Evolutionary conservation across 2,113 vertebrate species (phyloP), one percentile per base, ranked within the genome.

Genomic region (Geococcyx californianus): DNA sequence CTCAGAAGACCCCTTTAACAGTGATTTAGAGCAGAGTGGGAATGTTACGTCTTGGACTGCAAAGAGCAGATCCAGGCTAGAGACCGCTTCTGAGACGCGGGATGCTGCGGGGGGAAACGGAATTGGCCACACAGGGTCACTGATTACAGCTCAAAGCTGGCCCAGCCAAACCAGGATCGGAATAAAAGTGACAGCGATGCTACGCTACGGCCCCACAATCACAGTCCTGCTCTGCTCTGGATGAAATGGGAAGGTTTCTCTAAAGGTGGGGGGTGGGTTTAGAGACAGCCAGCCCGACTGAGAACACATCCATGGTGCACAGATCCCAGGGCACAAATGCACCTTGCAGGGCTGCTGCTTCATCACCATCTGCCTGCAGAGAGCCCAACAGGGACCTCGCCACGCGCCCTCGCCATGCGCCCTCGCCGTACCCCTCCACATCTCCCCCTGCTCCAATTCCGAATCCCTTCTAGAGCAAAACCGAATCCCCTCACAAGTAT

Each of bases 261-360:
- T 19, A 47, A 47, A 24, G 23, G 23, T 10, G 47, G 47, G 21
- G 47, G 47, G 40, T 40, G 47, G 47, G 40, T 40, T 33, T 26
- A n/a, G 33, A 44, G 33, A 20, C 2, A 2, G 20, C 16, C 17
- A 36, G 69, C 15, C 47, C 25, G 25, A 26, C 29, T 44, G 33
- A 11, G 29, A 87, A 69, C 8, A 9, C 0, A 3, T 15, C 33
- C 5, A 1, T 24, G 52, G 45, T 21, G 18, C 21, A 15, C 0
- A 51, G 75, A 49, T 7, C 25, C 26, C 3, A 13, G 31, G 26
- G 52, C 28, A 58, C 40, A 42, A 58, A 44, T 17, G 40, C n/a
- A 45, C 15, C 54, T 40, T 33, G 45, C 1, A 1, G n/a, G 33
- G 34, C 77, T 26, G 21, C 45, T 19, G 17, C 45, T 10, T 9